Percentiles rank a stretch among this genome's conserved stretches.
phyloP scores from a whole-genome alignment of 2,888 invertebrate genomes.

The Coleophora flavipennella region DNA sequence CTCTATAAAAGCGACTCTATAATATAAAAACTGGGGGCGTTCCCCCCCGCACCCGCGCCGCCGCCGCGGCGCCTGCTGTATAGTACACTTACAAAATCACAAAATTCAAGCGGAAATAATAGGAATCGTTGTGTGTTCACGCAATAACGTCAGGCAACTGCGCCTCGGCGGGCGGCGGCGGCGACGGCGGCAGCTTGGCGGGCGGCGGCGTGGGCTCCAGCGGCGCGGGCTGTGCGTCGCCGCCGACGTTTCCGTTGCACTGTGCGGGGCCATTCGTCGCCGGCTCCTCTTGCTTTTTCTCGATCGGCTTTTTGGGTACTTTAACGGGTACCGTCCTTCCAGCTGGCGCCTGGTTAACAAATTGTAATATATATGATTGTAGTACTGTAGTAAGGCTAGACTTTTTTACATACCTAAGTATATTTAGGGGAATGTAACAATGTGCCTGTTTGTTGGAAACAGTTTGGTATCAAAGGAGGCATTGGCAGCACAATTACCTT shows the following conservation, averaged over 20 bases:
- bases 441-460: too few relatives aligned
- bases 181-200: slow-evolving; percentile 62
- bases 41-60: slow-evolving; percentile 60
- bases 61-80: slow-evolving; percentile 52
- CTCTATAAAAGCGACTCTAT: slow-evolving; percentile 69
- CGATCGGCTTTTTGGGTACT: slow-evolving; percentile 22
- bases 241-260: slow-evolving; percentile 22
- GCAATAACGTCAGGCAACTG: slow-evolving; percentile 65
- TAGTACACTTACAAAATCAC: slow-evolving; percentile 71
- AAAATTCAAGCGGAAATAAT: slow-evolving; percentile 71
- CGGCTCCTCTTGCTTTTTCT: slow-evolving; percentile 21
- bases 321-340: slow-evolving; percentile 33
- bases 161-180: slow-evolving; percentile 55
- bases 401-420: too few relatives aligned
- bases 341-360: slow-evolving; percentile 33
- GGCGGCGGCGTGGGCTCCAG: slow-evolving; percentile 38
- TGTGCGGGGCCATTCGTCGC: slow-evolving; percentile 13
- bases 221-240: slow-evolving; percentile 66
- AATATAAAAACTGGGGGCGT: slow-evolving; percentile 61
- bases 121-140: slow-evolving; percentile 49
- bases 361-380: neutral
- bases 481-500: too few relatives aligned
- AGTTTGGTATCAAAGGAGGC: too few relatives aligned
- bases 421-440: too few relatives aligned
- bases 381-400: too few relatives aligned